These are phyloP conservation scores for Tiliacea aurago DNA, from an alignment of 2,888 invertebrate genomes.

Conservation along the genomic window DNA sequence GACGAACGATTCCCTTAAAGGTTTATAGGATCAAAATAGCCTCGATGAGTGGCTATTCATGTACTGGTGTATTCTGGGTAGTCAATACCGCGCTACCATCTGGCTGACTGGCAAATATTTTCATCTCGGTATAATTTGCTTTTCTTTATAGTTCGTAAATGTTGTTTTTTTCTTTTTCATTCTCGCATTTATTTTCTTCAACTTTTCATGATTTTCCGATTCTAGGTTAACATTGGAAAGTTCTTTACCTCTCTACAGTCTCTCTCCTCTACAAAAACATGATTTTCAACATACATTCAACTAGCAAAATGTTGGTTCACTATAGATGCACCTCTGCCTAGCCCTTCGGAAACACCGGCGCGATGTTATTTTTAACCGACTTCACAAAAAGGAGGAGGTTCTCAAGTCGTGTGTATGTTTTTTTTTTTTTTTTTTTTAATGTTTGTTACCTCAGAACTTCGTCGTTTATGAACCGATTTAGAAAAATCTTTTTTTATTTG, in stretches of 20 bases:
- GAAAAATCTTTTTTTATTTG: too few relatives aligned
- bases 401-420: too few relatives aligned
- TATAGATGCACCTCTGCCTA: background rate
- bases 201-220: background rate
- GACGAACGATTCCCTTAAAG: background rate
- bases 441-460: too few relatives aligned
- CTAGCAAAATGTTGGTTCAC: background rate
- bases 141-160: background rate
- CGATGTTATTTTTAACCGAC: too few relatives aligned
- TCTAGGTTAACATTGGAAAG: background rate
- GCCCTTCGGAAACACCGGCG: background rate
- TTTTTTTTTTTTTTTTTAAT: too few relatives aligned
- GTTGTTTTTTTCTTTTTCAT: too few relatives aligned
- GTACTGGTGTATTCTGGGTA: background rate
- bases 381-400: too few relatives aligned
- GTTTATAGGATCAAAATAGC: conserved; percentile 2
- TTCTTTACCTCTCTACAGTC: background rate
- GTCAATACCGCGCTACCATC: too few relatives aligned
- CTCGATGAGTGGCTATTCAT: background rate
- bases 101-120: background rate
- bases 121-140: too few relatives aligned
- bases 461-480: too few relatives aligned
- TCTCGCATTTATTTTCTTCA: background rate
- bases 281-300: background rate
- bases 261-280: too few relatives aligned